Conservation (phyloP, 2,113 vertebrate genomes). For the Dipodomys merriami region DNA sequence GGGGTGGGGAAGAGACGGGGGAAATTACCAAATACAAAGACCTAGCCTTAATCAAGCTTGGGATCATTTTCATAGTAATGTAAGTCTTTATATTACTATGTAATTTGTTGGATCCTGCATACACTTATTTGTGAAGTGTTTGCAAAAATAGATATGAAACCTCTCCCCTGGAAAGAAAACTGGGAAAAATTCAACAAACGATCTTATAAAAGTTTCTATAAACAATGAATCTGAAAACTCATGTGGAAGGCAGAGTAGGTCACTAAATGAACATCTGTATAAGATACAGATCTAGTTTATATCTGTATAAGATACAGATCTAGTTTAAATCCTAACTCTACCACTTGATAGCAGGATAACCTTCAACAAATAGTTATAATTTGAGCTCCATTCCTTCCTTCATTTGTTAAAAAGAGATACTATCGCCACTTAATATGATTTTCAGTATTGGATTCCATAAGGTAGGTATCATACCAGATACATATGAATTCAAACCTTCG, state of each 20-base stretch:
- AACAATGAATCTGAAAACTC: conserved; percentile 56
- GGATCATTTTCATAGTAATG: conserved; percentile 30
- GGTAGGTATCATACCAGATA: conserved; percentile 12
- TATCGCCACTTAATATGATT: conserved; percentile 31
- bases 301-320: not conserved
- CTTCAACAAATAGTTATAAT: conserved; percentile 52
- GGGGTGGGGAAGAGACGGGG: too few relatives aligned
- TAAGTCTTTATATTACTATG: conserved; percentile 15
- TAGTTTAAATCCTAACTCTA: conserved; percentile 41
- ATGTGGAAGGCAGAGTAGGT: not conserved
- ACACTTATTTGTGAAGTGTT: conserved; percentile 46
- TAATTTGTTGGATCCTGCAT: conserved; percentile 20
- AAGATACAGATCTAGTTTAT: not conserved
- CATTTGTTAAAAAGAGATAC: conserved; percentile 46
- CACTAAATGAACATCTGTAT: conserved; percentile 5
- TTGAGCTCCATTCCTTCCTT: conserved; percentile 30
- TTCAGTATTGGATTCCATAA: conserved; percentile 53
- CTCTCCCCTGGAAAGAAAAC: conserved; percentile 23
- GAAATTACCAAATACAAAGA: too few relatives aligned
- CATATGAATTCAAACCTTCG: conserved; percentile 6
- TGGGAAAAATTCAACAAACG: conserved; percentile 9
- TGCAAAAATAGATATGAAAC: not conserved
- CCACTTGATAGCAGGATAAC: conserved; percentile 10
- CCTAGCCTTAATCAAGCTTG: conserved; percentile 19
- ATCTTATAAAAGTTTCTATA: conserved; percentile 61